Base-by-base conservation (phyloP, 2,888 invertebrate genomes). In the Mythimna vitellina region DNA sequence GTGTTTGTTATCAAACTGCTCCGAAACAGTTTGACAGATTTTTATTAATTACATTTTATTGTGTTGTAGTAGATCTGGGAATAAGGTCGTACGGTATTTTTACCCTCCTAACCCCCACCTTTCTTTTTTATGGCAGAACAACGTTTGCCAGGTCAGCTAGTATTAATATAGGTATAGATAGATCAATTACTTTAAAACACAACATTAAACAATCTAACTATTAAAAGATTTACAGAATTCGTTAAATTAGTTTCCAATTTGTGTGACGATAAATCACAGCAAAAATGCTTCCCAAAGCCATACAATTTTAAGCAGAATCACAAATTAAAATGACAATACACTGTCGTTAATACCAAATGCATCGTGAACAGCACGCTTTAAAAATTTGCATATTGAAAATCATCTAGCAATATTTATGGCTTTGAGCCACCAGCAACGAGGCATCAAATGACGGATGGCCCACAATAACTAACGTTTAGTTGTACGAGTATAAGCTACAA, bases 381-480 rank as follows among this genome's bases (percentile, higher is more conserved):
- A 20, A 68, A 69, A 72, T 70, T 58, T 73, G 53, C 72, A 75
- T 76, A 58, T 63, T 66, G 70, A 79, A 85, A 67, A 42, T 65
- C n/a, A 42, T 25, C 56, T 5, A 35, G 20, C 51, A 68, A 65
- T 73, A 78, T 86, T 80, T 82, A 76, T 73, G 29, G 35, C 42
- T 46, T 56, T 54, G 57, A 71, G 35, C 46, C 20, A 71, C 65
- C 60, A 57, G 42, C 38, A 73, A 38, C 54, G n/a, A 42, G 29
- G 38, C 38, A 53, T 60, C 25, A 62, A 73, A 82, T 85, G 87
- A 86, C 61, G 61, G 69, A 85, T 78, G 69, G 56, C 12, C 46
- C 22, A 65, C 67, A 85, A 86, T 86, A 82, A 71, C 76, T 69
- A 77, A 77, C 74, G 60, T 77, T 76, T 75, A 65, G 25, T 70